Evolutionary conservation across 2,888 invertebrate genomes (phyloP).

Genomic region (Tinea pellionella): DNA sequence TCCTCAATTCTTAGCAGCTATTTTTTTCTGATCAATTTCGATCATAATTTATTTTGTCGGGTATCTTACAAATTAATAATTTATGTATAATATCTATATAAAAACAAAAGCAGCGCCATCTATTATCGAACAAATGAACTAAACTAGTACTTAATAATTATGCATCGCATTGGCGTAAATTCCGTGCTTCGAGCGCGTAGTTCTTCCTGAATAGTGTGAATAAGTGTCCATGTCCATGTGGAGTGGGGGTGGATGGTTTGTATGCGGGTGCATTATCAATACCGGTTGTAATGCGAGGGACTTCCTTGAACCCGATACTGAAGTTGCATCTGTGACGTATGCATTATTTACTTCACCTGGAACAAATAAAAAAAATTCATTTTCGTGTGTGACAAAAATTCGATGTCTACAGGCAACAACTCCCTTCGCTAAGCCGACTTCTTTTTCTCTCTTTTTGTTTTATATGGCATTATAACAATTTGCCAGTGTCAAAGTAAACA

Average conservation of each 20-base stretch:
- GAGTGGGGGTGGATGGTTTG: slow-evolving; percentile 27
- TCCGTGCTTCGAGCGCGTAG: slow-evolving; percentile 72
- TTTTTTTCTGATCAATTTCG: no score
- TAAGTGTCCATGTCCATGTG: slow-evolving; percentile 78
- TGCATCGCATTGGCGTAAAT: slow-evolving; percentile 74
- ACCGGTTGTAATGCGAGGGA: slow-evolving; percentile 90
- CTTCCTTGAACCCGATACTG: slow-evolving; percentile 86
- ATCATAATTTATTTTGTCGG: no score
- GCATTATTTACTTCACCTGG: slow-evolving; percentile 90
- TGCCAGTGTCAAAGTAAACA: no score
- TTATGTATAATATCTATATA: no score
- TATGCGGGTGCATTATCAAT: slow-evolving; percentile 59
- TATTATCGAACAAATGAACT: slow-evolving; percentile 17
- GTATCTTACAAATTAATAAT: no score
- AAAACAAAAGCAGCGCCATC: slow-evolving; percentile 23
- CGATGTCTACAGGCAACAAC: no score
- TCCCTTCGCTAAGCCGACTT: no score
- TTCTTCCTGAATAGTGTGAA: slow-evolving; percentile 82
- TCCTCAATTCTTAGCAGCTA: no score
- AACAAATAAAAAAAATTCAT: slow-evolving; percentile 22
- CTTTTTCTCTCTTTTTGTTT: no score
- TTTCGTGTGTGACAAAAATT: no score
- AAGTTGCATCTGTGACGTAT: slow-evolving; percentile 87
- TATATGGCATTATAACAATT: no score
- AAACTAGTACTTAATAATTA: slow-evolving; percentile 1